These are phyloP conservation scores for Copidosoma floridanum DNA, from an alignment of 1,140 invertebrate genomes.

Conservation along the genomic window DNA sequence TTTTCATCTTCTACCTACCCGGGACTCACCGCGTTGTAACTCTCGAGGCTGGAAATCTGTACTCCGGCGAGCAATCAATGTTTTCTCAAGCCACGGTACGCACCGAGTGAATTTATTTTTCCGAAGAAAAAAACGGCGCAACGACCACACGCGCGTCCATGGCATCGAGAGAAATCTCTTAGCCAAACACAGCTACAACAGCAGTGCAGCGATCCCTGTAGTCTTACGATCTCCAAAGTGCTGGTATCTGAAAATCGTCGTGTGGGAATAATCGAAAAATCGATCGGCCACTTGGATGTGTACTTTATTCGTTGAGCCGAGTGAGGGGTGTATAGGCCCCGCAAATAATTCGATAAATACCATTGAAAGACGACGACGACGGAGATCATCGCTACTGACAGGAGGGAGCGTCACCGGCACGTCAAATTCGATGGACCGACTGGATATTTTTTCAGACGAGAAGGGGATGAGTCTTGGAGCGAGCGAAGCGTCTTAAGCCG, in stretches of 20 bases:
- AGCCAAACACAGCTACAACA: not conserved
- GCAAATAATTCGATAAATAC: not conserved
- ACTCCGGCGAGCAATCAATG: no score
- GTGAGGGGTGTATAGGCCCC: no score
- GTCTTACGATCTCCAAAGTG: not conserved
- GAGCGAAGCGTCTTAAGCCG: slow-evolving; percentile 1
- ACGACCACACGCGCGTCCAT: not conserved
- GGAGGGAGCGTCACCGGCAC: not conserved
- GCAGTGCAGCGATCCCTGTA: no score
- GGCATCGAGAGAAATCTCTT: not conserved
- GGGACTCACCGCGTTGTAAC: no score
- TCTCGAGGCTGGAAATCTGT: no score
- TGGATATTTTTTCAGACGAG: slow-evolving; percentile 16
- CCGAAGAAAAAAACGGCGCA: not conserved
- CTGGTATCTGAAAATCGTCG: not conserved
- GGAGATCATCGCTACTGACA: slow-evolving; percentile 11
- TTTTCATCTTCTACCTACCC: no score
- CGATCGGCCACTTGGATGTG: no score
- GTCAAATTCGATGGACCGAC: no score
- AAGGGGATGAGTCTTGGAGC: slow-evolving; percentile 1
- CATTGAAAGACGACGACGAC: slow-evolving; percentile 9
- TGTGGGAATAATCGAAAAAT: not conserved
- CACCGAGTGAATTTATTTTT: not conserved
- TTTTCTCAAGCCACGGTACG: no score
- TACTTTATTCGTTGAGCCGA: no score